Percentiles rank a stretch among this genome's conserved stretches.
These are phyloP conservation scores for Sweltsa coloradensis DNA, from an alignment of 1,140 invertebrate genomes.

Conservation along the genomic window DNA sequence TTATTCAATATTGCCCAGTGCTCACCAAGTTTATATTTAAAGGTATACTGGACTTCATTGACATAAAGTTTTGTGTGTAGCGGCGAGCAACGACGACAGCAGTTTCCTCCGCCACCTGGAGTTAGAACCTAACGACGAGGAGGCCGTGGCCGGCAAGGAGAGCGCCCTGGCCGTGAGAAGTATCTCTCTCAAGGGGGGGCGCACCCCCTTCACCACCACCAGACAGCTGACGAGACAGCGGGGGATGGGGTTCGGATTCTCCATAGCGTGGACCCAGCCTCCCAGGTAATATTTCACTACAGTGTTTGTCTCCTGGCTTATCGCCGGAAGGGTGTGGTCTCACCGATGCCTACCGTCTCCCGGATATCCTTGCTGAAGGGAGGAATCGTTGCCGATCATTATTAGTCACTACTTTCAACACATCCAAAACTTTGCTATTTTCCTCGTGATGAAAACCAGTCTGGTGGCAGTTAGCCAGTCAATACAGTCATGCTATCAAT, in stretches of 20 bases:
- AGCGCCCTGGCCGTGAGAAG: slow-evolving; percentile 37
- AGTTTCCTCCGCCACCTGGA: slow-evolving; percentile 64
- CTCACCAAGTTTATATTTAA: not conserved
- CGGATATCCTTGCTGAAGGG: too few species aligned
- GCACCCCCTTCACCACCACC: slow-evolving; percentile 71
- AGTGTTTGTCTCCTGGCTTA: too few species aligned
- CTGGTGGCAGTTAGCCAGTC: too few species aligned
- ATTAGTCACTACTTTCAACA: too few species aligned
- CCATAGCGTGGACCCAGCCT: slow-evolving; percentile 83
- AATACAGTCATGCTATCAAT: too few species aligned
- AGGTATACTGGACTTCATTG: not conserved
- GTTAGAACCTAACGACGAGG: slow-evolving; percentile 49
- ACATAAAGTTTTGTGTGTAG: slow-evolving; percentile 23
- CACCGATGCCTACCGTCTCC: too few species aligned
- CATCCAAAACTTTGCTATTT: too few species aligned
- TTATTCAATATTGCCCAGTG: not conserved
- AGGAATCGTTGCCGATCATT: too few species aligned
- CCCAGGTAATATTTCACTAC: too few species aligned
- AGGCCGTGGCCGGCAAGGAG: slow-evolving; percentile 29
- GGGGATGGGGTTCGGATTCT: slow-evolving; percentile 61
- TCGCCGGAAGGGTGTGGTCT: too few species aligned
- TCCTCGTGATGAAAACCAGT: too few species aligned
- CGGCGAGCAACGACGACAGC: slow-evolving; percentile 33
- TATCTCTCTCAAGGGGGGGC: slow-evolving; percentile 41
- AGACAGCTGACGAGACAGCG: slow-evolving; percentile 38